A percentile compares a stretch with the other conserved stretches of the same genome.
Evolutionary conservation across 1,140 invertebrate genomes (phyloP).

Genomic region (Sipha flava): DNA sequence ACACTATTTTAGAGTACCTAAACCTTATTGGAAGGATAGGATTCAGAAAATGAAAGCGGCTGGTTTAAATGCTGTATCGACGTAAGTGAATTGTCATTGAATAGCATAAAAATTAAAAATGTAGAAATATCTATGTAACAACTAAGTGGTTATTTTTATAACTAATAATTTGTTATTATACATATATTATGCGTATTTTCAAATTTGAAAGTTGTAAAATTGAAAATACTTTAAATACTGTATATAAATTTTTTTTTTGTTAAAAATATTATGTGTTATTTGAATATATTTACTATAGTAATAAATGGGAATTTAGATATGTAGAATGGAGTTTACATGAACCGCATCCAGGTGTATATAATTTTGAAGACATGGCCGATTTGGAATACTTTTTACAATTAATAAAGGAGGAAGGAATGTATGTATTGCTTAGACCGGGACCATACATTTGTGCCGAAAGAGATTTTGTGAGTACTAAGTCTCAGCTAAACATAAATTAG

Average conservation of each 20-base stretch:
- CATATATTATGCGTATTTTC: no score
- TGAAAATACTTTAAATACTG: no score
- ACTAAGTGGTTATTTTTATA: no score
- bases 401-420: slow-evolving; percentile 46
- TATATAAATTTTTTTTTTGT: no score
- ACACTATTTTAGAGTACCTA: slow-evolving; percentile 82
- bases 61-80: slow-evolving; percentile 36
- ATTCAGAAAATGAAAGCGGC: slow-evolving; percentile 65
- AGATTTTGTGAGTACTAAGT: slow-evolving; percentile 49
- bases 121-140: not conserved
- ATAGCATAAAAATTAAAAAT: not conserved
- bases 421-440: slow-evolving; percentile 48
- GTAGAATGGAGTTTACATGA: slow-evolving; percentile 38
- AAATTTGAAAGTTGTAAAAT: no score
- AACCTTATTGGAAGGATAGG: slow-evolving; percentile 72
- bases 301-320: slow-evolving; percentile 22
- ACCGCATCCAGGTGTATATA: slow-evolving; percentile 35
- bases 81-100: slow-evolving; percentile 32
- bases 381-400: slow-evolving; percentile 44
- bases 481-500: not conserved
- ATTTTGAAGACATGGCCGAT: slow-evolving; percentile 34
- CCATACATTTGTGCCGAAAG: slow-evolving; percentile 56
- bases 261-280: no score
- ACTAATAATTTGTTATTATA: no score
- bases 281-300: not conserved